Evolutionary conservation across 1,140 invertebrate species (phyloP).

Genomic region (Oncopodura yosiiana): DNA sequence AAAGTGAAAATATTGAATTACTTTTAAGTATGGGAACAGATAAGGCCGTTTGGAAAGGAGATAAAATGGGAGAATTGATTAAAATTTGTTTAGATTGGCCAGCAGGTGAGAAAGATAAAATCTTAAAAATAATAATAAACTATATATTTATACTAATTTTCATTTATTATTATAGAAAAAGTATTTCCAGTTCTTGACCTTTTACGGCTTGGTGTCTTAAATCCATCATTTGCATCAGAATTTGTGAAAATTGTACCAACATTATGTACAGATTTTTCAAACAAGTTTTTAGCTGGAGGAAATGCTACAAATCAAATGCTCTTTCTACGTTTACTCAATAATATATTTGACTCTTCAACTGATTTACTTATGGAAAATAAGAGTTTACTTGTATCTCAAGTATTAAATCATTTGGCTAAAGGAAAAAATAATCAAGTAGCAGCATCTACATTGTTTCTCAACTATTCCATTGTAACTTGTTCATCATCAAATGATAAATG

Average conservation of each 20-base stretch:
- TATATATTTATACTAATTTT: slow-evolving; percentile 16
- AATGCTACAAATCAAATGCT: slow-evolving; percentile 63
- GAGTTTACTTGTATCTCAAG: slow-evolving; percentile 12
- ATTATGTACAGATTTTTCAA: not conserved
- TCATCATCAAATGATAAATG: not conserved
- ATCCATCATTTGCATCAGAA: slow-evolving; percentile 45
- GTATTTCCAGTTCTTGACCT: slow-evolving; percentile 80
- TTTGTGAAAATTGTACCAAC: slow-evolving; percentile 49
- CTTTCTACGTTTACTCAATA: slow-evolving; percentile 60
- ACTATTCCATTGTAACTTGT: slow-evolving; percentile 50
- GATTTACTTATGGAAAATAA: slow-evolving; percentile 48
- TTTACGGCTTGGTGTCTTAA: slow-evolving; percentile 62
- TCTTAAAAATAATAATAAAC: not conserved
- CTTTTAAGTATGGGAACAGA: slow-evolving; percentile 55
- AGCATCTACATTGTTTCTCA: slow-evolving; percentile 65
- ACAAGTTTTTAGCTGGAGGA: slow-evolving; percentile 13
- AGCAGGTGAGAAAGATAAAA: slow-evolving; percentile 43
- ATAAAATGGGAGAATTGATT: slow-evolving; percentile 49
- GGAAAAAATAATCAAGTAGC: slow-evolving; percentile 52
- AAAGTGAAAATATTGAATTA: slow-evolving; percentile 62
- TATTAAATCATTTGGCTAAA: slow-evolving; percentile 23
- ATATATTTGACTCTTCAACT: slow-evolving; percentile 56
- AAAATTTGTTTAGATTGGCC: slow-evolving; percentile 66
- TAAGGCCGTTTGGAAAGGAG: slow-evolving; percentile 61
- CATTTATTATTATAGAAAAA: slow-evolving; percentile 15